phyloP scores from a whole-genome alignment of 1,140 invertebrate genomes.

The Drosophila nasuta region DNA sequence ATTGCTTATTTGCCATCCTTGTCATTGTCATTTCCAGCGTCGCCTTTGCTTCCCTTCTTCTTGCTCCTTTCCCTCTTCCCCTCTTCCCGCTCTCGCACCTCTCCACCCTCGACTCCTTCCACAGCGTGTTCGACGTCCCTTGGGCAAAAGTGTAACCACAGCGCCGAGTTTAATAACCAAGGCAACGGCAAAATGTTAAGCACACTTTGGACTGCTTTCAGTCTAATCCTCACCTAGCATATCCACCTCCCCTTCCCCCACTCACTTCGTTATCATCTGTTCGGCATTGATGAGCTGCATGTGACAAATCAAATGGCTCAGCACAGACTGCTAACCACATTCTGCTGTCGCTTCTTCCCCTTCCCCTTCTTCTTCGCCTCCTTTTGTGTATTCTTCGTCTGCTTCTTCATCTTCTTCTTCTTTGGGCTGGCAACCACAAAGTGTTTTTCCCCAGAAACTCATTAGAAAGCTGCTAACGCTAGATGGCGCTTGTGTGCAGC shows the following conservation, averaged over 20 bases:
- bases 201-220: slow-evolving; percentile 2
- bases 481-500: slow-evolving; percentile 7
- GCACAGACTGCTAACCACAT: slow-evolving; percentile 23
- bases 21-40: slow-evolving; percentile 11
- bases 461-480: slow-evolving; percentile 31
- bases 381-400: background rate
- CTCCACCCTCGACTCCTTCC: background rate
- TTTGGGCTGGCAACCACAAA: slow-evolving; percentile 19
- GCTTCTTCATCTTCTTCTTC: background rate
- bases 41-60: too few species aligned
- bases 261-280: slow-evolving; percentile 16
- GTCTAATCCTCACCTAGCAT: too few species aligned
- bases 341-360: background rate
- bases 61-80: too few species aligned
- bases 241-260: too few species aligned
- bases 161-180: slow-evolving; percentile 64
- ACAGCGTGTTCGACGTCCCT: background rate
- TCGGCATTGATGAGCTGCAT: slow-evolving; percentile 48
- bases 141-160: slow-evolving; percentile 35
- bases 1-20: slow-evolving; percentile 66
- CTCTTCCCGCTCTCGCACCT: too few species aligned
- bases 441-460: slow-evolving; percentile 28
- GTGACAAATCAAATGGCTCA: slow-evolving; percentile 48
- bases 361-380: background rate
- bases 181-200: slow-evolving; percentile 45